These are phyloP conservation scores for Amiota communis DNA, from an alignment of 2,888 invertebrate genomes.

Conservation along the genomic window DNA sequence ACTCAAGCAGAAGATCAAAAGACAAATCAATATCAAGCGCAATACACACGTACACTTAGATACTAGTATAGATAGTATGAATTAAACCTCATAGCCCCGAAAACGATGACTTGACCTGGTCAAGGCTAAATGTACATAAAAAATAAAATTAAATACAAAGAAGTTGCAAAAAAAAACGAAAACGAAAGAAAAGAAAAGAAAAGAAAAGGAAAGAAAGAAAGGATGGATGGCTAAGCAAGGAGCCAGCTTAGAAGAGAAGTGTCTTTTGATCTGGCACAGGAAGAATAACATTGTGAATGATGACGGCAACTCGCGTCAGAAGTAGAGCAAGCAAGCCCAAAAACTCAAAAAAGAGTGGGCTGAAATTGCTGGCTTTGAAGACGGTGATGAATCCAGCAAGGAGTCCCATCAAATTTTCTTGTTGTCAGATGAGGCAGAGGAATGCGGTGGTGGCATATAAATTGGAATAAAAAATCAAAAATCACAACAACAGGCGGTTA, in stretches of 20 bases:
- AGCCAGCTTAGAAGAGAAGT: slow-evolving; percentile 63
- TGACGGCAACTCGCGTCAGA: slow-evolving; percentile 42
- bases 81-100: slow-evolving; percentile 37
- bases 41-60: background rate
- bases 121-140: slow-evolving; percentile 67
- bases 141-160: slow-evolving; percentile 60
- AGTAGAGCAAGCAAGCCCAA: background rate
- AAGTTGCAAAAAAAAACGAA: background rate
- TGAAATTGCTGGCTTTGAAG: slow-evolving; percentile 11
- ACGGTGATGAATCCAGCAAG: background rate
- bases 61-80: background rate
- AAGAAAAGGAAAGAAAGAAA: too few relatives aligned
- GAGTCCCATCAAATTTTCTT: background rate
- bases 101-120: slow-evolving; percentile 66
- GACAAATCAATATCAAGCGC: slow-evolving; percentile 62
- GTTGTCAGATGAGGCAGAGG: background rate
- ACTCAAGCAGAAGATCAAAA: slow-evolving; percentile 65
- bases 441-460: slow-evolving; percentile 46
- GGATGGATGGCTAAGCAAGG: slow-evolving; percentile 1
- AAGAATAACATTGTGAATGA: slow-evolving; percentile 34
- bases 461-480: slow-evolving; percentile 69
- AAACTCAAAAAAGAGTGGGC: background rate
- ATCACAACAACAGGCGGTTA: slow-evolving; percentile 62
- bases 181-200: too few relatives aligned
- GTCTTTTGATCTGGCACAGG: slow-evolving; percentile 63